These are phyloP conservation scores for Myoxocephalus aenaeus DNA, from an alignment of 2,797 vertebrate species.

Conservation along the genomic window DNA sequence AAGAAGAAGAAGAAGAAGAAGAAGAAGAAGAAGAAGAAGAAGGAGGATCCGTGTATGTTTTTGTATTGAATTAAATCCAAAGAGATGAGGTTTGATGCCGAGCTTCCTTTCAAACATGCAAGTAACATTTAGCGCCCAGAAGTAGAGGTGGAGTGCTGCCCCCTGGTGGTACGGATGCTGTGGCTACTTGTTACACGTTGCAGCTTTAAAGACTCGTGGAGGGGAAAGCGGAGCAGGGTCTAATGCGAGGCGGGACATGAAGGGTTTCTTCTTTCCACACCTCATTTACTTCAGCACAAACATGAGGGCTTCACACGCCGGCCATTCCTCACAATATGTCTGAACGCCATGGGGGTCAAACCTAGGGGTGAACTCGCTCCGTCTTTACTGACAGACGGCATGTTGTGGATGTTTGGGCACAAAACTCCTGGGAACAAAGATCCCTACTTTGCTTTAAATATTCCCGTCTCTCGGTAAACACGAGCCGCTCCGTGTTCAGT, in stretches of 20 bases:
- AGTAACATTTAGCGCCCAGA: too few relatives aligned
- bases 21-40: too few relatives aligned
- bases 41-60: too few relatives aligned
- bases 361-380: background rate
- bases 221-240: conserved; percentile 1
- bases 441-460: background rate
- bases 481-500: background rate
- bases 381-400: background rate
- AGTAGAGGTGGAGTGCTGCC: background rate
- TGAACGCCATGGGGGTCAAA: conserved; percentile 12
- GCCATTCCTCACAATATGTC: conserved; percentile 33
- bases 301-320: conserved; percentile 39
- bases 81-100: too few relatives aligned
- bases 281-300: conserved; percentile 60
- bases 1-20: too few relatives aligned
- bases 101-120: too few relatives aligned
- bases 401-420: background rate
- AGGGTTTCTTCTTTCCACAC: conserved; percentile 58
- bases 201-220: background rate
- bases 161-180: background rate
- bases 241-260: conserved; percentile 17
- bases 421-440: background rate
- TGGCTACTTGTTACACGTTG: background rate
- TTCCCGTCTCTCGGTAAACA: background rate
- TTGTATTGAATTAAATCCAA: too few relatives aligned